Base-by-base conservation (phyloP, 1,140 invertebrate genomes). In the Calliopsis andreniformis region DNA sequence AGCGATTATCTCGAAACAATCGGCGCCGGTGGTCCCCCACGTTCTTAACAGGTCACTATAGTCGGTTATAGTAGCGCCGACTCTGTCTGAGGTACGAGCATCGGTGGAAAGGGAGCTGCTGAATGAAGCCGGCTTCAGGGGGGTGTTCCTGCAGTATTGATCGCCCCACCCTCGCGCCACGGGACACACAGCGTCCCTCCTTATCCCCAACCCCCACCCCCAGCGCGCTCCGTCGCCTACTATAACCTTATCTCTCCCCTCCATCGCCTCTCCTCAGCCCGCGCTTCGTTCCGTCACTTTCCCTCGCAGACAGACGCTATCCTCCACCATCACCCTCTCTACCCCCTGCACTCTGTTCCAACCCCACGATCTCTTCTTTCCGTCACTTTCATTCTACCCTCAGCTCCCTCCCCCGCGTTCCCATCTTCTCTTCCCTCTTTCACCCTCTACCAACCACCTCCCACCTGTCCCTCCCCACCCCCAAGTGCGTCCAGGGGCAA, bases 51-150 rank as follows among this genome's bases (percentile, higher is more conserved):
- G 12, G 55, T 7, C 10, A 30, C 59, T 75, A 75, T 82, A 75
- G 67, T 14, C 42, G 35, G 14, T 20, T 82, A 78, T 78, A 82
- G 69, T 61, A 51, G 42, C 63, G 25, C 23, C 47, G 79, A 25
- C 71, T 16, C 16, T 55, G 51, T 71, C 49, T 53, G 30, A 18
- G 72, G 30, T 18, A 49, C 39, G 72, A 76, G 72, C 68, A 69
- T 39, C 64, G 53, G 12, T 76, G 72, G 72, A 55, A 73, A 72
- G 39, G 53, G 43, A 64, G 79, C 76, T 83, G 77, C 82, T 89
- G 87, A 89, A 89, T 89, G 87, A 89, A 89, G 87, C 79, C 83
- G 83, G 83, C 81, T 88, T 86, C 84, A 83, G 83, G 83, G n/a
- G 82, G 75, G 28, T 80, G 73, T 80, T 81, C 79, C 81, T 82